Conservation (phyloP, 1,140 invertebrate genomes). For the Formica exsecta region DNA sequence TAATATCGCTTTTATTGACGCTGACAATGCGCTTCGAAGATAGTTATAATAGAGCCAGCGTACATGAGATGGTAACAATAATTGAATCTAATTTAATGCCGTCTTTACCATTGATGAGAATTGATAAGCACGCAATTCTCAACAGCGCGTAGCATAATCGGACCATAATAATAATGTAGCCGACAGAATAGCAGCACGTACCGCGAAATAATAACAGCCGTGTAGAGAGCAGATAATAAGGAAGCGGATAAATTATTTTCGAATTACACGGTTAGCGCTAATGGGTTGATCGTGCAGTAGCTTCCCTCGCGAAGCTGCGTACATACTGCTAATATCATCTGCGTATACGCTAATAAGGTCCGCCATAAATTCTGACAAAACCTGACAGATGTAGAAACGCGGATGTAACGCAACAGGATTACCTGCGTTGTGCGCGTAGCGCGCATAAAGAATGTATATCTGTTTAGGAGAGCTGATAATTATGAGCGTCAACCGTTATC, state of each 20-base stretch:
- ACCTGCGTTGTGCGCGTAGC: not conserved
- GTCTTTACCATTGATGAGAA: conserved; percentile 51
- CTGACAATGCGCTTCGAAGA: conserved; percentile 30
- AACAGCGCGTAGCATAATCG: conserved; percentile 42
- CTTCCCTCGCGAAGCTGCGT: conserved; percentile 24
- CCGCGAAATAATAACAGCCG: conserved; percentile 55
- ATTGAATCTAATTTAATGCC: conserved; percentile 56
- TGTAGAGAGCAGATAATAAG: conserved; percentile 56
- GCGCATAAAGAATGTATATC: conserved; percentile 77
- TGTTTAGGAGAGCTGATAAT: conserved; percentile 77
- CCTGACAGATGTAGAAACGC: conserved; percentile 52
- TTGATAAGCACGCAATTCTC: conserved; percentile 52
- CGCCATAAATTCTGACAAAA: conserved; percentile 43
- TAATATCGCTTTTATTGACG: conserved; percentile 8
- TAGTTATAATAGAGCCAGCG: conserved; percentile 37
- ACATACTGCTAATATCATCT: not conserved
- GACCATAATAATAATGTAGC: conserved; percentile 49
- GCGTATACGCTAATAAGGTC: conserved; percentile 20
- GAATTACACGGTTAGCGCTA: conserved; percentile 62
- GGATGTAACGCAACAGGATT: conserved; percentile 46
- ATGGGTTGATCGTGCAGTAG: conserved; percentile 59
- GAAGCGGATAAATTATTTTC: conserved; percentile 64
- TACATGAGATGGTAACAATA: conserved; percentile 37
- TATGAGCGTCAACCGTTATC: conserved; percentile 84
- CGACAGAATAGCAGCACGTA: conserved; percentile 43